Evolutionary conservation across 2,797 vertebrate genomes (phyloP).

Genomic region (Alectoris magna): DNA sequence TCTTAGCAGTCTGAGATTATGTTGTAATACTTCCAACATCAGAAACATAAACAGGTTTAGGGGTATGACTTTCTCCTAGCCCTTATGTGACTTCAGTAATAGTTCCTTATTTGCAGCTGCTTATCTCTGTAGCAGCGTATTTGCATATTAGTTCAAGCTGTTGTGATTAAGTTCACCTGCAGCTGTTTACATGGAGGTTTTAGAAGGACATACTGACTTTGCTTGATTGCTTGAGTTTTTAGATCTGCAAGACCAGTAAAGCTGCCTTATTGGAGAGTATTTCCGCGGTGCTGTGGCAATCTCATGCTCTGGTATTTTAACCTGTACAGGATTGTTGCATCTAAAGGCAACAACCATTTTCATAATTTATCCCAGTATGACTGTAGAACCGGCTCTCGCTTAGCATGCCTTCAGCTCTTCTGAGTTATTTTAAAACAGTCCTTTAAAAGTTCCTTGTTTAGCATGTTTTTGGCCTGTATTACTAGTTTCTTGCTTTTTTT

Average conservation of each 20-base stretch:
- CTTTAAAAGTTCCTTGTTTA: not conserved
- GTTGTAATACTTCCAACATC: not conserved
- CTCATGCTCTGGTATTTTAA: not conserved
- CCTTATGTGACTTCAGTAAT: not conserved
- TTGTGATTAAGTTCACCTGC: fast-evolving
- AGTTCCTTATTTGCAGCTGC: not conserved
- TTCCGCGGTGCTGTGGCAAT: not conserved
- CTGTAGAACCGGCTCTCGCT: not conserved
- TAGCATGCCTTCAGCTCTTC: not conserved
- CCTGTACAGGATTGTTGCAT: not conserved
- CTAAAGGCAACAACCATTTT: not conserved
- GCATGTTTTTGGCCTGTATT: not conserved
- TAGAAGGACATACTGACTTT: not conserved
- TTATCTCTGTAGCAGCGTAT: not conserved
- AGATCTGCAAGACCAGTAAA: fast-evolving
- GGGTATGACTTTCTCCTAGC: not conserved
- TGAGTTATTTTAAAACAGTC: not conserved
- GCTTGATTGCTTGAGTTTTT: not conserved
- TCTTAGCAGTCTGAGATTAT: not conserved
- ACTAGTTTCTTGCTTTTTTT: not conserved
- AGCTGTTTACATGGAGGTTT: not conserved
- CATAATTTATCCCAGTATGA: not conserved
- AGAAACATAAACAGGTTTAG: not conserved
- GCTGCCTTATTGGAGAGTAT: not conserved
- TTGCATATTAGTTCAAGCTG: not conserved